Conservation (phyloP, 2,113 vertebrate genomes). For the Menidia beryllina region DNA sequence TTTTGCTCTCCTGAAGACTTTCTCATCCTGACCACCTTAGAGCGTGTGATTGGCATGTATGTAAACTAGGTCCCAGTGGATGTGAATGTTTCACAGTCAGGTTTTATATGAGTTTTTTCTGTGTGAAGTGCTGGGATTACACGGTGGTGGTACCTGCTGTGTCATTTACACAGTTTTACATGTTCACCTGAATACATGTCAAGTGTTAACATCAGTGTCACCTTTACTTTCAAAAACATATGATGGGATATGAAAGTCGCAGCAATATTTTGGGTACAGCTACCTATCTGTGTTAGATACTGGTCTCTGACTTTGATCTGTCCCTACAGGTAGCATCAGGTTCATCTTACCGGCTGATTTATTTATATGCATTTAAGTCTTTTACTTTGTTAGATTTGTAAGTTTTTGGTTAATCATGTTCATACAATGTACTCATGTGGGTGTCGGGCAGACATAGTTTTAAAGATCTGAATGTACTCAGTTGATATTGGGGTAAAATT, state of each 20-base stretch:
- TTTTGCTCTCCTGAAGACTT: conserved; percentile 51
- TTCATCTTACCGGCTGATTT: conserved; percentile 22
- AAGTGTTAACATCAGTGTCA: conserved; percentile 16
- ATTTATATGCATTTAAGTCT: conserved; percentile 41
- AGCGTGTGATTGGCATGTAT: conserved; percentile 44
- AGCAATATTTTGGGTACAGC: conserved; percentile 42
- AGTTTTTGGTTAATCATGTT: conserved; percentile 50
- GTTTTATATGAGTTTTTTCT: conserved; percentile 68
- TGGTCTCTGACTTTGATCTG: conserved; percentile 33
- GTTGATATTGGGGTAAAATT: conserved; percentile 50
- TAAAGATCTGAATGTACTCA: conserved; percentile 68
- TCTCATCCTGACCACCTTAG: conserved; percentile 37
- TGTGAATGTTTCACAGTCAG: conserved; percentile 66
- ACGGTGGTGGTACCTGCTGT: conserved; percentile 19
- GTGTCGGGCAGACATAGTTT: conserved; percentile 47
- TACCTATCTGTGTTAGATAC: conserved; percentile 24
- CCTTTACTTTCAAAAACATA: conserved; percentile 23
- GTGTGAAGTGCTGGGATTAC: conserved; percentile 20
- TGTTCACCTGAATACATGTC: conserved; percentile 25
- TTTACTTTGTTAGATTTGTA: conserved; percentile 16
- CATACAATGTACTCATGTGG: conserved; percentile 56
- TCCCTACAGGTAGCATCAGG: conserved; percentile 27
- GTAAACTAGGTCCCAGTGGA: conserved; percentile 44
- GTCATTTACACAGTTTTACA: conserved; percentile 35
- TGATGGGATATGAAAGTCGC: conserved; percentile 20